A percentile compares a stretch with the other conserved stretches of the same genome.
Conservation (phyloP, 2,888 invertebrate genomes). For the Notodonta ziczac region DNA sequence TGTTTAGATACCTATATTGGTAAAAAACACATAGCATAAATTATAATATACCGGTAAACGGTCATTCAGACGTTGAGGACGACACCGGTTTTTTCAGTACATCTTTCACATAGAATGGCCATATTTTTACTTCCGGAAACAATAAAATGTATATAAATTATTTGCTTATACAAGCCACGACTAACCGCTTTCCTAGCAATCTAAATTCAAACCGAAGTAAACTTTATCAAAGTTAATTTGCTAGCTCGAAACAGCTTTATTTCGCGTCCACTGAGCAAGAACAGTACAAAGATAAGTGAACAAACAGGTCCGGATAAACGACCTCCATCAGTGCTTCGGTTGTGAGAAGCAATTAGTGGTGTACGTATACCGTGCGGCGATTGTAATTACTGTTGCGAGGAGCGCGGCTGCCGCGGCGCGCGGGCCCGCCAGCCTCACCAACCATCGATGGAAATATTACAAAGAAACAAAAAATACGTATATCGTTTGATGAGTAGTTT, state of each 20-base stretch:
- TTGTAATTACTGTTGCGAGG: conserved; percentile 52
- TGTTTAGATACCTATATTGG: too few relatives aligned
- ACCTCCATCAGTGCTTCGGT: conserved; percentile 52
- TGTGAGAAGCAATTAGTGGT: conserved; percentile 58
- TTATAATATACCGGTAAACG: too few relatives aligned
- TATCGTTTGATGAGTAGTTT: too few relatives aligned
- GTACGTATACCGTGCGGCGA: conserved; percentile 45
- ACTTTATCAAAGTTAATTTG: conserved; percentile 25
- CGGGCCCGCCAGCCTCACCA: background rate
- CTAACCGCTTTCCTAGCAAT: background rate
- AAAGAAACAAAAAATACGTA: background rate
- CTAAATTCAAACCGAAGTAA: conserved; percentile 1
- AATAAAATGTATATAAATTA: background rate
- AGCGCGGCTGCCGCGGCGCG: conserved; percentile 29
- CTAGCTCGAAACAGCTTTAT: conserved; percentile 41
- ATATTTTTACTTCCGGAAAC: too few relatives aligned
- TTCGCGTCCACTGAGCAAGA: conserved; percentile 41
- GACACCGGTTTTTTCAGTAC: too few relatives aligned
- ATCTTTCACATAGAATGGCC: too few relatives aligned
- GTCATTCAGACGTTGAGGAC: too few relatives aligned
- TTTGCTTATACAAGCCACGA: background rate
- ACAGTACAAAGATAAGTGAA: conserved; percentile 42
- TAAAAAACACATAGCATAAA: too few relatives aligned
- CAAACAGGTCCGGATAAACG: conserved; percentile 52
- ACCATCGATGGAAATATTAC: background rate